A percentile compares a stretch with the other conserved stretches of the same genome.
These are phyloP conservation scores for Ceyx melanurus DNA, from an alignment of 2,113 vertebrate genomes.

Conservation along the genomic window DNA sequence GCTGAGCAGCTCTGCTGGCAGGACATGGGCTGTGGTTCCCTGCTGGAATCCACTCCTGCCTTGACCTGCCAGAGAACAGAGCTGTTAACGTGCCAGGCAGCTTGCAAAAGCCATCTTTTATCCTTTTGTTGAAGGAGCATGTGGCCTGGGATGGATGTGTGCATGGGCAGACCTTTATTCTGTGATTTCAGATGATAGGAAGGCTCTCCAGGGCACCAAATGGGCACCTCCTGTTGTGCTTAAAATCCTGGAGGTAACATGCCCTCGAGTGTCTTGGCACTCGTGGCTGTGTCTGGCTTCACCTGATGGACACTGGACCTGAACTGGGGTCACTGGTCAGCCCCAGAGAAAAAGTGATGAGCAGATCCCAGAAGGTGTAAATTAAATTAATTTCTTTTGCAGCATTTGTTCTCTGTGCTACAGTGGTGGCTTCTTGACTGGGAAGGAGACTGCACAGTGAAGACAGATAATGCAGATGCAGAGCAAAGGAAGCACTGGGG, in stretches of 20 bases:
- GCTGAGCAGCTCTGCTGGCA: neutral
- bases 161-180: constrained; percentile 34
- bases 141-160: constrained; percentile 18
- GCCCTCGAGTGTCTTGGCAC: neutral
- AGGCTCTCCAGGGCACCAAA: neutral
- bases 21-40: neutral
- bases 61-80: constrained; percentile 28
- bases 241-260: neutral
- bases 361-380: neutral
- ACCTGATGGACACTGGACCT: neutral
- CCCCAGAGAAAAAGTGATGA: neutral
- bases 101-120: constrained; percentile 50
- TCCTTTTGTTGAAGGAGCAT: constrained; percentile 36
- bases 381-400: neutral
- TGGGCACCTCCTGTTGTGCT: neutral
- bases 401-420: constrained; percentile 31
- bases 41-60: neutral
- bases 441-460: neutral
- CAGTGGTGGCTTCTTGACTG: neutral
- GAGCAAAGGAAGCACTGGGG: neutral
- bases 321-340: neutral
- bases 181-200: neutral
- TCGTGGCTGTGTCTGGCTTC: neutral
- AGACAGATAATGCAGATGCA: neutral
- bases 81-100: constrained; percentile 48